Conservation (phyloP, 2,888 invertebrate genomes). For the Cataglyphis rosenhaueri region DNA sequence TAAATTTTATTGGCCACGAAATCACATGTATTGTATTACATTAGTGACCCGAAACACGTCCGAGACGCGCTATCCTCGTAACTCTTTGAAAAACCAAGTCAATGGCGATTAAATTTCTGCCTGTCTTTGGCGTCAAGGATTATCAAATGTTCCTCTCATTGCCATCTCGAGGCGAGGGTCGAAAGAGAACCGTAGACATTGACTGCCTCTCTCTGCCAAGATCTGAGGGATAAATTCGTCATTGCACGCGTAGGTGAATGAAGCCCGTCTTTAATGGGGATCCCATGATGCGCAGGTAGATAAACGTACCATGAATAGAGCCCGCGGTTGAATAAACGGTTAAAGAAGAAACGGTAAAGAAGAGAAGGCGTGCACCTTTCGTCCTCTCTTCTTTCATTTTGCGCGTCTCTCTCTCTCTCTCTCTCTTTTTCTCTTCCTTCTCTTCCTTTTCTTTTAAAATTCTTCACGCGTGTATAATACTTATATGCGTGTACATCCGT, state of each 20-base stretch:
- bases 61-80: neutral
- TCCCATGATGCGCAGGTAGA: conserved; percentile 73
- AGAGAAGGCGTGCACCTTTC: conserved; percentile 59
- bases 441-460: conserved; percentile 25
- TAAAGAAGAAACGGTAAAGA: conserved; percentile 63
- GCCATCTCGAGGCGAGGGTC: conserved; percentile 61
- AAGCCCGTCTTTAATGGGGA: conserved; percentile 70
- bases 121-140: conserved; percentile 50
- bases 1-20: conserved; percentile 10
- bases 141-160: conserved; percentile 52
- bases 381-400: conserved; percentile 44
- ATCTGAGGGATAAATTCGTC: conserved; percentile 73
- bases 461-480: conserved; percentile 30
- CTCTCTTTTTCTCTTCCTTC: neutral
- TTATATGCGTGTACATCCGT: conserved; percentile 30
- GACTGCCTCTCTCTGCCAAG: conserved; percentile 64
- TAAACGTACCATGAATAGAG: conserved; percentile 71
- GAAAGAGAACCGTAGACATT: conserved; percentile 64
- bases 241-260: conserved; percentile 72
- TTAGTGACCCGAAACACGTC: neutral
- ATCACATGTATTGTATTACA: neutral
- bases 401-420: conserved; percentile 22
- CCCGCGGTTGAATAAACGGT: conserved; percentile 71
- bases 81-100: conserved; percentile 37
- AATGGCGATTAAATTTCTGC: conserved; percentile 50